Conservation (phyloP, 2,797 vertebrate species). For the Semaprochilodus insignis region DNA sequence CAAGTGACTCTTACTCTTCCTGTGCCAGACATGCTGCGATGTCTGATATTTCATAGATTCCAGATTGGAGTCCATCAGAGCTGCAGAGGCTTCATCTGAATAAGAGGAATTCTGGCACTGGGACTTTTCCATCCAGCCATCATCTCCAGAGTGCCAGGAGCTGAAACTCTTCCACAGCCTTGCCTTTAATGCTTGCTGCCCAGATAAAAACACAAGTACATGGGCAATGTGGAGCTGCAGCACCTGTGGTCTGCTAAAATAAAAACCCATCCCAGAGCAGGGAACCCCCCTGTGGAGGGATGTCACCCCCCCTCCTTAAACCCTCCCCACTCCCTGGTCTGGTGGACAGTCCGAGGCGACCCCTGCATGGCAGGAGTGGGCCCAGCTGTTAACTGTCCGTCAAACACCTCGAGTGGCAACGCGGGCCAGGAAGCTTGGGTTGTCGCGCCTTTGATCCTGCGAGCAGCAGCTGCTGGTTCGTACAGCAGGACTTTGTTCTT, state of each 20-base stretch:
- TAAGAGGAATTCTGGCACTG: slow-evolving; percentile 21
- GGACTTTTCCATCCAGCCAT: slow-evolving; percentile 12
- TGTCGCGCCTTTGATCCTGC: slow-evolving; percentile 97
- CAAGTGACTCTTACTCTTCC: slow-evolving; percentile 25
- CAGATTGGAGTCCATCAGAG: slow-evolving; percentile 43
- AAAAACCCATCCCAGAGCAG: slow-evolving; percentile 30
- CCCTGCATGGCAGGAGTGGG: slow-evolving; percentile 78
- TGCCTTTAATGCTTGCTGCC: slow-evolving; percentile 26
- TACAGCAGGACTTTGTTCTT: slow-evolving; percentile 98
- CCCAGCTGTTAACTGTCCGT: slow-evolving; percentile 98
- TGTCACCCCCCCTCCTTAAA: slow-evolving; percentile 68
- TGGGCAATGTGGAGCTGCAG: slow-evolving; percentile 25
- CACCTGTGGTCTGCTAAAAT: slow-evolving; percentile 28
- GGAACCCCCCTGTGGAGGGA: slow-evolving; percentile 60
- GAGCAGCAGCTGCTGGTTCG: slow-evolving; percentile 97
- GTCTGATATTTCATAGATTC: slow-evolving; percentile 65
- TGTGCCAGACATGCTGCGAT: slow-evolving; percentile 38
- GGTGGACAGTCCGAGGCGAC: slow-evolving; percentile 61
- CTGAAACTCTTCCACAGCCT: neutral
- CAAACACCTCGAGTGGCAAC: slow-evolving; percentile 96
- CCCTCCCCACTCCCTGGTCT: slow-evolving; percentile 57
- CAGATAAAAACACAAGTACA: slow-evolving; percentile 11
- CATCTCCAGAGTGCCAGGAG: slow-evolving; percentile 15
- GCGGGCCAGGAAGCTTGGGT: slow-evolving; percentile 94
- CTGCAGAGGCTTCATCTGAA: slow-evolving; percentile 17